These are phyloP conservation scores for Sminthurides bifidus DNA, from an alignment of 1,140 invertebrate species.

Conservation along the genomic window DNA sequence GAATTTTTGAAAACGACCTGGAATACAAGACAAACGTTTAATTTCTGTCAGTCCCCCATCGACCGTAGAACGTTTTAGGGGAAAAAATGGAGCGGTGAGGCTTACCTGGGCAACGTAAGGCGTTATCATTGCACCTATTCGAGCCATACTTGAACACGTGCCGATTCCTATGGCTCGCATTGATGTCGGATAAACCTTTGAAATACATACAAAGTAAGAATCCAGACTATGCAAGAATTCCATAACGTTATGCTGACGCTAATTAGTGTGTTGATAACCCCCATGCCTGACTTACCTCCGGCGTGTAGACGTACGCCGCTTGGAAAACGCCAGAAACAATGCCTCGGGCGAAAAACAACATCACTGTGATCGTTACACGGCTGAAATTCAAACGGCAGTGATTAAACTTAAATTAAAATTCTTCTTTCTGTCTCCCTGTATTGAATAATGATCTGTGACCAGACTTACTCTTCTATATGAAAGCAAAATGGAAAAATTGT, in stretches of 20 bases:
- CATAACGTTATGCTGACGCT: too few species aligned
- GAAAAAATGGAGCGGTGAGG: neutral
- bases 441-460: neutral
- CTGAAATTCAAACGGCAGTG: conserved; percentile 46
- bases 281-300: conserved; percentile 64
- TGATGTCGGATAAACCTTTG: conserved; percentile 76
- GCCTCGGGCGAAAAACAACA: conserved; percentile 77
- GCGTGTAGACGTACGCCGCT: conserved; percentile 89
- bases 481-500: conserved; percentile 70
- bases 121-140: conserved; percentile 82
- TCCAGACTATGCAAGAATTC: neutral
- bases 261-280: too few species aligned
- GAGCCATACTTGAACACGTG: conserved; percentile 76
- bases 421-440: neutral
- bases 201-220: conserved; percentile 23
- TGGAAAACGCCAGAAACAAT: conserved; percentile 89
- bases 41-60: neutral
- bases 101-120: conserved; percentile 82
- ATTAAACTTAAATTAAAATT: neutral
- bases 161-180: conserved; percentile 76
- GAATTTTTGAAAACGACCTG: conserved; percentile 59
- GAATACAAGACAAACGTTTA: conserved; percentile 19
- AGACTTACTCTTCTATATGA: conserved; percentile 56
- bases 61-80: neutral
- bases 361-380: conserved; percentile 63